Conservation (phyloP, 2,113 vertebrate species). For the Tupaia tana region DNA sequence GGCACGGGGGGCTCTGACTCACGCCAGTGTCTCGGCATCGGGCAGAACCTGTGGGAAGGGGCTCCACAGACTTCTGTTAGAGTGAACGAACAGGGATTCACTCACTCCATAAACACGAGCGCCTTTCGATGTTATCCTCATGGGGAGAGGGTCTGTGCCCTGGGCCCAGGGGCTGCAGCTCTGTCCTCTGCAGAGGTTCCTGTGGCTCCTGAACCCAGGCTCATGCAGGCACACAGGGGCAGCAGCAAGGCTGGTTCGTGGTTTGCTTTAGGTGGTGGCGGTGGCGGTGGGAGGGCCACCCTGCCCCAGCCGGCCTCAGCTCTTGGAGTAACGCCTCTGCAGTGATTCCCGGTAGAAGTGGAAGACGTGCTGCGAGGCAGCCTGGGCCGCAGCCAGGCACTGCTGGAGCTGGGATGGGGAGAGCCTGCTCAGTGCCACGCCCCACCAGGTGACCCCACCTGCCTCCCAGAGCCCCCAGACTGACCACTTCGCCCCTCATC, state of each 20-base stretch:
- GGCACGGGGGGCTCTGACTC: neutral
- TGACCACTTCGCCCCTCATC: neutral
- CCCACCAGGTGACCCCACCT: rapidly evolving
- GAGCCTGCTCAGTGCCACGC: neutral
- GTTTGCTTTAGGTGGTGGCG: neutral
- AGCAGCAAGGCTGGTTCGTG: neutral
- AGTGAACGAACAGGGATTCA: neutral
- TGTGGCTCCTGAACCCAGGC: neutral
- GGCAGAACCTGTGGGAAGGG: neutral
- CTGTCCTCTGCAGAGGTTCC: neutral
- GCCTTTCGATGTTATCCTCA: neutral
- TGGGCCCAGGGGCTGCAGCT: neutral
- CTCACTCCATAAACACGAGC: neutral
- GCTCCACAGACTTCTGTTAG: neutral
- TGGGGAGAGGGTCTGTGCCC: too few species aligned
- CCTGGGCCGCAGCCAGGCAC: slow-evolving; percentile 91
- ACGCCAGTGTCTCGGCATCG: neutral
- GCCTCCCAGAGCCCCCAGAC: neutral
- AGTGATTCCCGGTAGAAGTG: slow-evolving; percentile 93
- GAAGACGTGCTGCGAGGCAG: slow-evolving; percentile 90
- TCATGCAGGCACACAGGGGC: neutral
- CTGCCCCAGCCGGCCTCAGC: slow-evolving; percentile 65
- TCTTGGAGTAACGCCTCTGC: slow-evolving; percentile 92
- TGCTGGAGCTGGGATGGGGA: slow-evolving; percentile 90
- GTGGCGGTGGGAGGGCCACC: neutral